phyloP scores from a whole-genome alignment of 2,888 invertebrate genomes.

The Eretmocerus hayati region DNA sequence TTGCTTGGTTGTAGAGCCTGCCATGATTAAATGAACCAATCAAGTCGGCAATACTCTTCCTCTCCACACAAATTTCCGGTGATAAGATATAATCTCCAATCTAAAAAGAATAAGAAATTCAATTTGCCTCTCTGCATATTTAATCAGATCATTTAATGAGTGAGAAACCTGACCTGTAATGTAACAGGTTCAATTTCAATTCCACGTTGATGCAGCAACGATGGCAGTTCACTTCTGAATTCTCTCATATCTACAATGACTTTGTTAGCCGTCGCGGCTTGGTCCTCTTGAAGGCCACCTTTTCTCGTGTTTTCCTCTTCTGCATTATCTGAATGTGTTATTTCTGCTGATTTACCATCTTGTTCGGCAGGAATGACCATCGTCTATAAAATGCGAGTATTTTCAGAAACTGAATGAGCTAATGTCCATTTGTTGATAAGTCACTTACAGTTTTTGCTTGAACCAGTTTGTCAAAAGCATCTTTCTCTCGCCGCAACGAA shows the following conservation, averaged over 20 bases:
- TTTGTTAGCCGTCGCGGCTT: conserved; percentile 32
- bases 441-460: conserved; percentile 77
- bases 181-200: conserved; percentile 87
- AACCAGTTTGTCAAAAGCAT: conserved; percentile 88
- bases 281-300: conserved; percentile 50
- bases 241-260: conserved; percentile 96
- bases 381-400: conserved; percentile 49
- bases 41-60: conserved; percentile 93
- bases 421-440: conserved; percentile 1
- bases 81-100: conserved; percentile 97
- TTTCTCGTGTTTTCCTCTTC: conserved; percentile 55
- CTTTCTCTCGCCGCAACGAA: conserved; percentile 81
- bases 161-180: conserved; percentile 61
- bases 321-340: conserved; percentile 34
- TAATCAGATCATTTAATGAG: too few species aligned
- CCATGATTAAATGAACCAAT: conserved; percentile 94
- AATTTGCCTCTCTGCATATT: too few species aligned
- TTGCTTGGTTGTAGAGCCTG: conserved; percentile 89
- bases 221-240: conserved; percentile 93
- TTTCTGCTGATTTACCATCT: conserved; percentile 64
- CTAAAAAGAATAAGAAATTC: conserved; percentile 44
- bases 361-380: conserved; percentile 85
- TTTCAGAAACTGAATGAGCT: neutral
- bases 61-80: conserved; percentile 92
- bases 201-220: conserved; percentile 85